Percentiles rank a stretch among this genome's conserved stretches.
Evolutionary conservation across 2,888 invertebrate species (phyloP).

Genomic region (Plagiodera versicolora): DNA sequence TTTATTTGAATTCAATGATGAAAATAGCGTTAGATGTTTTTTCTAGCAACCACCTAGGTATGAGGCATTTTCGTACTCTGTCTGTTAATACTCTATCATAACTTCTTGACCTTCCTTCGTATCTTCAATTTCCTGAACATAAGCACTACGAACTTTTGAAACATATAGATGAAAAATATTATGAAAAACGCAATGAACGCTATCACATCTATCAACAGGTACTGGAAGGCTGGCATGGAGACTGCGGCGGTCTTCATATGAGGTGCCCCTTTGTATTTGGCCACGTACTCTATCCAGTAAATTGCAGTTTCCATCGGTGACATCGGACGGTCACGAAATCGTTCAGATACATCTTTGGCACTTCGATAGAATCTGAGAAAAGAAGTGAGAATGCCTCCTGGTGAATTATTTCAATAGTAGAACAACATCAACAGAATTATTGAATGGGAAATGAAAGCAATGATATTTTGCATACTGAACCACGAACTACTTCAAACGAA

Average conservation of each 20-base stretch:
- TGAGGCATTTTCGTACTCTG: too few species aligned
- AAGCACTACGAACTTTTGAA: not conserved
- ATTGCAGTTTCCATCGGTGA: constrained; percentile 63
- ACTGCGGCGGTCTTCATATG: constrained; percentile 60
- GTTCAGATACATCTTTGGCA: constrained; percentile 54
- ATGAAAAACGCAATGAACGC: constrained; percentile 41
- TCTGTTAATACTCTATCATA: not conserved
- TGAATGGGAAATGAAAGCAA: too few species aligned
- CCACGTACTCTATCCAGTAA: constrained; percentile 70
- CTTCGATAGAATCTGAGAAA: constrained; percentile 44
- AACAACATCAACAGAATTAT: not conserved
- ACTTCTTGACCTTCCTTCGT: not conserved
- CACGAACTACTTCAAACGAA: too few species aligned
- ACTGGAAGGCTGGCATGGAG: constrained; percentile 60
- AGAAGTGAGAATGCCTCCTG: too few species aligned
- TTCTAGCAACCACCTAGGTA: too few species aligned
- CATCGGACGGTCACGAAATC: constrained; percentile 61
- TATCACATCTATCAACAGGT: constrained; percentile 59
- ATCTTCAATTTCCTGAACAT: not conserved
- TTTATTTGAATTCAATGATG: too few species aligned
- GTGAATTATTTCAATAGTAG: constrained; percentile 23
- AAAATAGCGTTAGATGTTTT: too few species aligned
- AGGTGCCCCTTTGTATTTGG: constrained; percentile 60
- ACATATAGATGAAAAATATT: not conserved
- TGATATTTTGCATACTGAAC: too few species aligned